Evolutionary conservation across 64 coral and sea anemone species (phyloP), one percentile per base, ranked within the genome.

Genomic region (Astreopora myriophthalma): DNA sequence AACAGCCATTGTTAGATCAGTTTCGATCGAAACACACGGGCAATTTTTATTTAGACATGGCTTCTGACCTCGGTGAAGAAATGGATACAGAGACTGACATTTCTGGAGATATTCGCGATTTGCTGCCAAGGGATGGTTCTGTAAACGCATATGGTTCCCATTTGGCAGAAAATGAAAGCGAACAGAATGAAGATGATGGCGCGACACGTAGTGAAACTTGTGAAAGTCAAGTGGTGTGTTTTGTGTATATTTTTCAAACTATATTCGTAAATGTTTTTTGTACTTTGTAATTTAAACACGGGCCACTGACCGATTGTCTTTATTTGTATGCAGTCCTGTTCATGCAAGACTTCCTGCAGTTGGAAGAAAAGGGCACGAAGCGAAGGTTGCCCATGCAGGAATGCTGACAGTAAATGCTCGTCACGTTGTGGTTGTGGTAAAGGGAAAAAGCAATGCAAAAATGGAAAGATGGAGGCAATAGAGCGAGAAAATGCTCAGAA

Each of bases 401-500:
- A 90, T 79, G 88, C 73, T 16, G 74, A 90, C 36, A 76, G 31
- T 20, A 89, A 76, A 37, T 89, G 72, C 34, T 57, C 71, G 19
- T 74, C 49, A 17, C 26, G 48, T 74, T 78, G 87, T 30, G 20
- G 36, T 44, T 90, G 88, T 79, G 88, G 88, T 63, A 25, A 65
- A 27, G 40, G 26, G 31, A 79, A 68, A 27, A 61, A 79, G 11
- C 32, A 79, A 12, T 90, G 88, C 52, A 90, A 90, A 32, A 90
- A 90, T 67, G 88, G 88, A 20, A 90, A 80, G 78, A 30, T 40
- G n/a, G 19, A 48, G 20, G 52, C 51, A 35, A 90, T 67, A 55
- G 74, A 90, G 66, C 73, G 74, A 33, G 74, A 69, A 25, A 90
- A 90, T 80, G 74, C 75, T 27, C 75, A 90, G 74, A 79, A 74